A percentile compares a stretch with the other conserved stretches of the same genome.
These are phyloP conservation scores for Mormyrus hasselquistii DNA, from an alignment of 2,797 vertebrate genomes.

Conservation along the genomic window DNA sequence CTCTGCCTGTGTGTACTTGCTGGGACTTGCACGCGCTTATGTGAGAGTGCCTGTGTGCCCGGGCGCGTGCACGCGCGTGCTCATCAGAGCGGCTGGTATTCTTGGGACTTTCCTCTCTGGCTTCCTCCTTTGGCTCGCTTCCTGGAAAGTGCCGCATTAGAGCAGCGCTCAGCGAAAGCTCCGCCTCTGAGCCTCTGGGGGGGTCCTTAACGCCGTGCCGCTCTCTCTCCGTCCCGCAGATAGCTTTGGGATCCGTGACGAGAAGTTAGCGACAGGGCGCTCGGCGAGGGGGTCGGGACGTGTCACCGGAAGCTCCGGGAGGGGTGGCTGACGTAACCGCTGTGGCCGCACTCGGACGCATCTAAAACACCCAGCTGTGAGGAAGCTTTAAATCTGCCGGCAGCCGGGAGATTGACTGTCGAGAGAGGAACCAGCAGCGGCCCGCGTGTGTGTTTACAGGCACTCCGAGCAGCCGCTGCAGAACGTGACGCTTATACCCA, in stretches of 20 bases:
- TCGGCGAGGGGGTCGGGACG: not conserved
- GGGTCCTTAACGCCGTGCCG: not conserved
- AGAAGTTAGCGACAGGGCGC: not conserved
- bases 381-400: not conserved
- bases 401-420: not conserved
- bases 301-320: not conserved
- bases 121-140: slow-evolving; percentile 44
- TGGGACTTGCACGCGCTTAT: not conserved
- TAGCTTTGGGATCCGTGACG: not conserved
- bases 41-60: not conserved
- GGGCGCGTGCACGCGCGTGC: not conserved
- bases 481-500: not conserved
- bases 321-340: not conserved
- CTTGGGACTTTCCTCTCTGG: slow-evolving; percentile 67
- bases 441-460: not conserved
- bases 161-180: slow-evolving; percentile 17
- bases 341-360: not conserved
- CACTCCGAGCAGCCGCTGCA: not conserved
- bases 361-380: not conserved
- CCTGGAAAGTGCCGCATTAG: slow-evolving; percentile 51
- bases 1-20: not conserved
- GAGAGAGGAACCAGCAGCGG: not conserved
- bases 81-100: slow-evolving; percentile 53
- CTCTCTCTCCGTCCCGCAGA: not conserved
- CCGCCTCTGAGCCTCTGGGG: not conserved